phyloP scores from a whole-genome alignment of 2,888 invertebrate genomes.

The Drosophila neoperkinsi region DNA sequence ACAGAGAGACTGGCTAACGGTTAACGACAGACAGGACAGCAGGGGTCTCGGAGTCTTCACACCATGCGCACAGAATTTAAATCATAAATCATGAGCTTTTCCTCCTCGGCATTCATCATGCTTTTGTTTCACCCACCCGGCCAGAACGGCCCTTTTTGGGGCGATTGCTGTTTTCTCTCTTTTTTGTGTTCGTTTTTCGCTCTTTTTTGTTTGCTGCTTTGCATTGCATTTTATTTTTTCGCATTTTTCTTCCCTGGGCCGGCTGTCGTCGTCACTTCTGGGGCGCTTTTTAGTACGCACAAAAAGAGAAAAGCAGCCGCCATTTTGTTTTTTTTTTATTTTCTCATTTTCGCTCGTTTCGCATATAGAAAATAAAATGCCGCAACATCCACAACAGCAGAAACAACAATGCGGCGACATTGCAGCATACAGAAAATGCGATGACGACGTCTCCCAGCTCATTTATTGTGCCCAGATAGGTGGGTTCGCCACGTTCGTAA shows the following conservation, averaged over 20 bases:
- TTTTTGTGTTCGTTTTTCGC: conserved; percentile 32
- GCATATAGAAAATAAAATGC: conserved; percentile 80
- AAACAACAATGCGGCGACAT: conserved; percentile 45
- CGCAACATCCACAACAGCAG: conserved; percentile 61
- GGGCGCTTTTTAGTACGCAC: conserved; percentile 79
- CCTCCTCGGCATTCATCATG: conserved; percentile 73
- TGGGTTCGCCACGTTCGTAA: conserved; percentile 15
- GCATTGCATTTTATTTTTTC: conserved; percentile 74
- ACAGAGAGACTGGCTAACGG: conserved; percentile 20
- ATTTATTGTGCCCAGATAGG: conserved; percentile 48
- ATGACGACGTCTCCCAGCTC: conserved; percentile 52
- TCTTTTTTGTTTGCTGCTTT: conserved; percentile 27
- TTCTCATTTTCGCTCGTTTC: conserved; percentile 75
- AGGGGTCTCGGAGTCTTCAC: conserved; percentile 59
- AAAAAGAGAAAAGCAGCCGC: conserved; percentile 79
- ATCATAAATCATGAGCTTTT: conserved; percentile 84
- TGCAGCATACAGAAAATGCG: conserved; percentile 68
- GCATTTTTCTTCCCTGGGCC: conserved; percentile 72
- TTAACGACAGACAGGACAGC: conserved; percentile 19
- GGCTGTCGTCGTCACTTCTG: conserved; percentile 49
- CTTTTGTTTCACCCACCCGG: conserved; percentile 40
- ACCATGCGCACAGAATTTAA: conserved; percentile 78
- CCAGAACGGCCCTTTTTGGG: conserved; percentile 22
- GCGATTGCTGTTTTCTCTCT: conserved; percentile 29
- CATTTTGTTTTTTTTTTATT: conserved; percentile 82